Percentiles rank a stretch among this genome's conserved stretches.
Conservation (phyloP, 2,797 vertebrate genomes). For the Poecile montanus region DNA sequence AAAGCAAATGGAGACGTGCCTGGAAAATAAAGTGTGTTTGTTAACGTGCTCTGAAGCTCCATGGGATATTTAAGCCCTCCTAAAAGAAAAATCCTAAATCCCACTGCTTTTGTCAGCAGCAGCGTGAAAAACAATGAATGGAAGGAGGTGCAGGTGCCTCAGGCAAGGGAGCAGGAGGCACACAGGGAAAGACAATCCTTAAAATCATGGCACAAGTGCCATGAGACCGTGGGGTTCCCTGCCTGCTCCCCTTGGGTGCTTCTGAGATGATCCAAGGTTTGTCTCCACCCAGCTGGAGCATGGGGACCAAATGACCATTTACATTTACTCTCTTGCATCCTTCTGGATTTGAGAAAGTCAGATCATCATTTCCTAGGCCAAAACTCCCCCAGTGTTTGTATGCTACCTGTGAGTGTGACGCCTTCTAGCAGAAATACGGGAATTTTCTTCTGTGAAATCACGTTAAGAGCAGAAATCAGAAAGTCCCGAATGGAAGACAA, state of each 20-base stretch:
- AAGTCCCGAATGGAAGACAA: background rate
- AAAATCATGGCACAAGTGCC: background rate
- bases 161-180: background rate
- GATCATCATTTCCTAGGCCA: background rate
- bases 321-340: background rate
- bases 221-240: rapidly evolving
- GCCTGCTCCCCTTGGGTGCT: background rate
- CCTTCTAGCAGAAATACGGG: background rate
- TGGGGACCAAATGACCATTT: background rate
- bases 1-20: background rate
- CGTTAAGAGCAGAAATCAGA: background rate
- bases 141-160: rapidly evolving
- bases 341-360: background rate
- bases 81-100: background rate
- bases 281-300: background rate
- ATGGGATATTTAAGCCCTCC: background rate
- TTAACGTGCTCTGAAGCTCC: background rate
- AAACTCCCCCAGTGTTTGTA: background rate
- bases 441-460: background rate
- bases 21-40: background rate
- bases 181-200: background rate
- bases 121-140: background rate
- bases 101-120: background rate
- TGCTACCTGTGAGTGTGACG: background rate
- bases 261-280: background rate